Conservation (phyloP, 1,140 invertebrate genomes). For the Rhopalosiphum padi region DNA sequence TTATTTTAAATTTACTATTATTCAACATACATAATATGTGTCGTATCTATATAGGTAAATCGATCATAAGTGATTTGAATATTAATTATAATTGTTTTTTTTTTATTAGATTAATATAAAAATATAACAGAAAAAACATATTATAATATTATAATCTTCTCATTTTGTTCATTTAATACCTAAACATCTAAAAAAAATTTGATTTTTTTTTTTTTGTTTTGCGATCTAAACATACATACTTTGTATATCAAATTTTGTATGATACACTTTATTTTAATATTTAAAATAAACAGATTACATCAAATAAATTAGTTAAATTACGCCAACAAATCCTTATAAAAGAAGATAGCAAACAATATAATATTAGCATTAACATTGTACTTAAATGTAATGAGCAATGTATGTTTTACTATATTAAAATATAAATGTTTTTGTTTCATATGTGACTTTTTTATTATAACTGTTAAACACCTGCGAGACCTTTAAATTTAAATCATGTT, state of each 20-base stretch:
- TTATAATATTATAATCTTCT: background rate
- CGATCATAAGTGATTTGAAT: background rate
- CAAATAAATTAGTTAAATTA: background rate
- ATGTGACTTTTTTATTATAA: background rate
- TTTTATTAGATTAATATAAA: background rate
- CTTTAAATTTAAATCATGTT: background rate
- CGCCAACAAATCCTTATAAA: background rate
- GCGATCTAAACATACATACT: too few species aligned
- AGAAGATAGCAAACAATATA: background rate
- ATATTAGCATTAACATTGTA: background rate
- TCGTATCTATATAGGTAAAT: background rate
- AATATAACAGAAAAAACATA: background rate
- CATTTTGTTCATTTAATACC: background rate
- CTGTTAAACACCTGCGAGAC: background rate
- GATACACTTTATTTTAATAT: background rate
- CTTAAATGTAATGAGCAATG: background rate
- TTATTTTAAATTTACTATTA: background rate
- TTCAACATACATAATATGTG: background rate
- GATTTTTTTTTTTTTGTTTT: too few species aligned
- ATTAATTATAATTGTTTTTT: background rate
- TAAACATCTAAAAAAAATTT: too few species aligned
- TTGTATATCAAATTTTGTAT: background rate
- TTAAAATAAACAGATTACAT: background rate
- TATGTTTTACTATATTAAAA: background rate
- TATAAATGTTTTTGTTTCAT: conserved; percentile 2